These are phyloP conservation scores for Collichthys lucidus DNA, from an alignment of 2,113 vertebrate species.

Conservation along the genomic window DNA sequence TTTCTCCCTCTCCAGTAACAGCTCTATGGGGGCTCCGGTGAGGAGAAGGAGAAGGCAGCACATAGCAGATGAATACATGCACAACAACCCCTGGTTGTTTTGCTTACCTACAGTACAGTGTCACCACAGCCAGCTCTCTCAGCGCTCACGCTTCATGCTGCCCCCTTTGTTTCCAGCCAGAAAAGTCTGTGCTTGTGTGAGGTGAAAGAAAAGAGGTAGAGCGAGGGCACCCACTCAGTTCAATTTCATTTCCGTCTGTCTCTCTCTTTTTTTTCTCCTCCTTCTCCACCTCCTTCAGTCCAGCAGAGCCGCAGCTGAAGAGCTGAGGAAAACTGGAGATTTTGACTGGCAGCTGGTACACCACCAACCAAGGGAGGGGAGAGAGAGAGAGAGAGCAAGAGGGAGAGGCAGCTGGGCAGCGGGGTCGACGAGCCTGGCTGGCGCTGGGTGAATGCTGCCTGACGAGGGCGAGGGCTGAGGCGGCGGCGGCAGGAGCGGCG, in stretches of 20 bases:
- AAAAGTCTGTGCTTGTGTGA: constrained; percentile 61
- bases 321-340: constrained; percentile 63
- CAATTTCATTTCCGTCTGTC: constrained; percentile 70
- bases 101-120: constrained; percentile 53
- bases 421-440: constrained; percentile 68
- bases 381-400: constrained; percentile 1
- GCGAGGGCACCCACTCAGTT: constrained; percentile 49
- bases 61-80: constrained; percentile 56
- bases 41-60: constrained; percentile 47
- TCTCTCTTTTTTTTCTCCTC: no score
- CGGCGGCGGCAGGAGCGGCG: constrained; percentile 33
- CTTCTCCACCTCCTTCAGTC: constrained; percentile 64
- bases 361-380: constrained; percentile 53
- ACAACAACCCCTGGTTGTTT: constrained; percentile 43
- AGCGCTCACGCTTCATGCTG: constrained; percentile 42
- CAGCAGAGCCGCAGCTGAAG: constrained; percentile 73
- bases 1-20: constrained; percentile 73
- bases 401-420: constrained; percentile 72
- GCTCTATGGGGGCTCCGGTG: constrained; percentile 50
- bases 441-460: constrained; percentile 79
- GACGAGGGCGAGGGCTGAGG: constrained; percentile 68
- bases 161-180: constrained; percentile 78
- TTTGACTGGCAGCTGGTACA: constrained; percentile 70
- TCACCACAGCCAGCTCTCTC: constrained; percentile 54
- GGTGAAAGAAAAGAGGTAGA: constrained; percentile 44